These are phyloP conservation scores for Sarcophaga bullata DNA, from an alignment of 1,140 invertebrate species.

Conservation along the genomic window DNA sequence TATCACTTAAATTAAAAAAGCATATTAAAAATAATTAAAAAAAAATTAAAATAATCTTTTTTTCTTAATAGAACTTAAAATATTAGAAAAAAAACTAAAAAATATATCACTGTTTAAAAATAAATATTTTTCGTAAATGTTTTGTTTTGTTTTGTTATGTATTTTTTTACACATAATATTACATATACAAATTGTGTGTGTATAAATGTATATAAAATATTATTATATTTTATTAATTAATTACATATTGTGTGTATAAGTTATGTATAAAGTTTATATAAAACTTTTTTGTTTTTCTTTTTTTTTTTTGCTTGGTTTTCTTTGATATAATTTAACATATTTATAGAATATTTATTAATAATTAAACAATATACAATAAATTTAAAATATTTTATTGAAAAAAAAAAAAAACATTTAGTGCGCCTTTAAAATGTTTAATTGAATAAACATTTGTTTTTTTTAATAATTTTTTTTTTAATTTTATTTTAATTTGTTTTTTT, in stretches of 20 bases:
- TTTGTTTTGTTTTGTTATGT: neutral
- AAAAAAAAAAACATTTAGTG: too few relatives aligned
- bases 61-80: neutral
- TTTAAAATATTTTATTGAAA: too few relatives aligned
- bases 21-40: slow-evolving; percentile 3
- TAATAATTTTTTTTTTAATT: too few relatives aligned
- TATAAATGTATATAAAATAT: neutral
- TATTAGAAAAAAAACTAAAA: neutral
- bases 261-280: neutral
- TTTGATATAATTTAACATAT: neutral
- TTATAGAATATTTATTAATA: slow-evolving; percentile 11
- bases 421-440: too few relatives aligned
- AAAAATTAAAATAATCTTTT: neutral
- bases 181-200: neutral
- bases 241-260: neutral
- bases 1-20: too few relatives aligned
- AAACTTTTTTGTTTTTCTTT: too few relatives aligned
- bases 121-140: neutral
- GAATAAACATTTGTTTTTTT: too few relatives aligned
- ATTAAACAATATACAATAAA: too few relatives aligned
- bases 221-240: too few relatives aligned
- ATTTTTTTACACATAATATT: neutral
- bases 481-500: too few relatives aligned
- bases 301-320: neutral
- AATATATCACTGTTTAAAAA: slow-evolving; percentile 12